A percentile compares a stretch with the other conserved stretches of the same genome.
These are phyloP conservation scores for Chloropsis hardwickii DNA, from an alignment of 2,113 vertebrate species.

Conservation along the genomic window DNA sequence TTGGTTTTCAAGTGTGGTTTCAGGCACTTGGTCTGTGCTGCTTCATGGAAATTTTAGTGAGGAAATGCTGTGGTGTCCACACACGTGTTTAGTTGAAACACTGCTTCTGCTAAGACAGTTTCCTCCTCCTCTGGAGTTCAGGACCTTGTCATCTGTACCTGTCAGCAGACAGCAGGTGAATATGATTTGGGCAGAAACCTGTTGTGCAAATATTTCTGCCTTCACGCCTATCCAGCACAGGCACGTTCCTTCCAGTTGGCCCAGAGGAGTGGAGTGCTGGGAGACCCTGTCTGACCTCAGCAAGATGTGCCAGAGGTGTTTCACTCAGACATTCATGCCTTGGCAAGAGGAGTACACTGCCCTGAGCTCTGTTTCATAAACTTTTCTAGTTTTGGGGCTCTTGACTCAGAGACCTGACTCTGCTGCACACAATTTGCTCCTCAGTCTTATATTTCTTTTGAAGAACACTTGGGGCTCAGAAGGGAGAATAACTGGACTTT, in stretches of 20 bases:
- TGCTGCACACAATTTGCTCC: fast-evolving
- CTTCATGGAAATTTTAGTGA: background rate
- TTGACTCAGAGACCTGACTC: background rate
- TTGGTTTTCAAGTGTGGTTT: background rate
- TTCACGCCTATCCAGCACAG: background rate
- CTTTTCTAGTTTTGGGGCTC: background rate
- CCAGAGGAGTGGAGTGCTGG: background rate
- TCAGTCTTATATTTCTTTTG: background rate
- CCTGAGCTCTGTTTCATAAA: background rate
- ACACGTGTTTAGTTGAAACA: background rate
- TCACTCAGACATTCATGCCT: background rate
- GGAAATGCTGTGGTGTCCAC: background rate
- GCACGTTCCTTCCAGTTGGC: background rate
- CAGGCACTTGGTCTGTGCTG: background rate
- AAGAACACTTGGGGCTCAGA: background rate
- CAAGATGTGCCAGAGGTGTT: background rate
- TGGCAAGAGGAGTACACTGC: background rate
- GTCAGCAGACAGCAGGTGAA: background rate
- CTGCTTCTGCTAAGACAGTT: background rate
- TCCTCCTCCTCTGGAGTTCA: background rate
- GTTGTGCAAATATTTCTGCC: background rate
- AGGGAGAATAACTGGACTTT: background rate
- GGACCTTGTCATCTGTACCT: background rate
- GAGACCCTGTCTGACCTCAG: background rate
- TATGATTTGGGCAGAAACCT: background rate